Percentiles rank a stretch among this genome's conserved stretches.
Evolutionary conservation across 2,888 invertebrate genomes (phyloP).

Genomic region (Nomada ruficornis): DNA sequence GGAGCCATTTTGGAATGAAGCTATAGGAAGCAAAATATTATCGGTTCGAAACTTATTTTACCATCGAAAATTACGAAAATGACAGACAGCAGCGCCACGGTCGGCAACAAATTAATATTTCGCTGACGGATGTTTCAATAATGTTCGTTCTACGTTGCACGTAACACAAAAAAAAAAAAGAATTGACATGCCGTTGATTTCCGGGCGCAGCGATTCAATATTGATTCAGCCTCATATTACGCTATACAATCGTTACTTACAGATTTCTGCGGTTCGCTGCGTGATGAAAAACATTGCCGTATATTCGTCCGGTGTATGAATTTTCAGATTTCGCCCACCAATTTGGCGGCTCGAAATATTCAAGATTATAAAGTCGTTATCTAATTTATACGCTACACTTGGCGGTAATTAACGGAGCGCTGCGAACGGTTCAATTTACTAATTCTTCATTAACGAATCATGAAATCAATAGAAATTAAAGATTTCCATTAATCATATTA

Average conservation of each 20-base stretch:
- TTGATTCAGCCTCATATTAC: slow-evolving; percentile 38
- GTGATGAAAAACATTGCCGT: slow-evolving; percentile 12
- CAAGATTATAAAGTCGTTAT: slow-evolving; percentile 46
- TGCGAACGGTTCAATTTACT: neutral
- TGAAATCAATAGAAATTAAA: slow-evolving; percentile 4
- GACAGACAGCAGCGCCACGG: neutral
- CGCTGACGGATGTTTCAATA: neutral
- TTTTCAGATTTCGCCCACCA: neutral
- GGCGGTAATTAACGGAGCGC: slow-evolving; percentile 26
- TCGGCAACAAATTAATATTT: slow-evolving; percentile 10
- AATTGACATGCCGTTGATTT: slow-evolving; percentile 10
- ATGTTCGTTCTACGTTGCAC: neutral
- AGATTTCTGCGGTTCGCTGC: neutral
- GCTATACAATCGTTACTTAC: slow-evolving; percentile 38
- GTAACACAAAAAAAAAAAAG: neutral
- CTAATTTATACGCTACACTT: neutral
- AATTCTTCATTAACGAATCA: neutral
- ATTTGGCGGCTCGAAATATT: slow-evolving; percentile 1
- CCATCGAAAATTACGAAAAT: neutral
- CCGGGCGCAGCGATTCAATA: slow-evolving; percentile 6
- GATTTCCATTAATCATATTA: neutral
- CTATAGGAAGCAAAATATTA: neutral
- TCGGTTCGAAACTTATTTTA: neutral
- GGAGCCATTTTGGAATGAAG: neutral
- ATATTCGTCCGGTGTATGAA: slow-evolving; percentile 13